Evolutionary conservation across 2,888 invertebrate genomes (phyloP), one percentile per base, ranked within the genome.

Genomic region (Entomobrya multifasciata): DNA sequence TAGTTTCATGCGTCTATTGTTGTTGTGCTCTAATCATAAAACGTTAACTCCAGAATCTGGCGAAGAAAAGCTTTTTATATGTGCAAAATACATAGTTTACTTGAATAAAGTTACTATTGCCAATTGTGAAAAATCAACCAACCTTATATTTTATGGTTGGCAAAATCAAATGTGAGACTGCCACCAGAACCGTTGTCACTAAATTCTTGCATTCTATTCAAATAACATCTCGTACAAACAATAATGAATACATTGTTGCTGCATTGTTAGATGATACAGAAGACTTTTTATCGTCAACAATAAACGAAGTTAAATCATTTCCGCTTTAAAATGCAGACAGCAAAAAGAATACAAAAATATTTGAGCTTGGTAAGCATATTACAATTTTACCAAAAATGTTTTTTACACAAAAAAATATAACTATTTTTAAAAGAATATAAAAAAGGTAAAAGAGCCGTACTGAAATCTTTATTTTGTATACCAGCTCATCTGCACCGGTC

Each of bases 71-170:
- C 36, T 36, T 36, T 36, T 36, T 36, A 36, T n/a, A n/a, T 36
- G 36, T 36, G 36, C 8, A 36, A 36, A 36, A 36, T 36, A 36
- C 36, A 36, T 8, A 36, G 8, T 25, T 57, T 6, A 22, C 2
- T 4, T 57, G 25, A 57, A 20, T n/a, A 15, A 49, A 49, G 13
- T 49, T 52, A 25, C 27, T n/a, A 80, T 70, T 55, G 70, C 65
- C 65, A 74, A 76, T 83, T 83, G 83, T 83, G 17, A 17, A 36
- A 65, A 76, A 30, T 76, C 83, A 83, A 41, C 83, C 83, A 83
- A 76, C 76, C 83, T 83, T 83, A 76, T 8, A 74, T 76, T 47
- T 76, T 76, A 76, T 65, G 83, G 83, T 76, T 60, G 62, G 76
- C 83, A 76, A 76, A 25, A 55, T 57, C 17, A 70, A 67, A 20